Evolutionary conservation across 2,797 vertebrate species (phyloP), one percentile per base, ranked within the genome.

Genomic region (Pseudopleuronectes americanus): DNA sequence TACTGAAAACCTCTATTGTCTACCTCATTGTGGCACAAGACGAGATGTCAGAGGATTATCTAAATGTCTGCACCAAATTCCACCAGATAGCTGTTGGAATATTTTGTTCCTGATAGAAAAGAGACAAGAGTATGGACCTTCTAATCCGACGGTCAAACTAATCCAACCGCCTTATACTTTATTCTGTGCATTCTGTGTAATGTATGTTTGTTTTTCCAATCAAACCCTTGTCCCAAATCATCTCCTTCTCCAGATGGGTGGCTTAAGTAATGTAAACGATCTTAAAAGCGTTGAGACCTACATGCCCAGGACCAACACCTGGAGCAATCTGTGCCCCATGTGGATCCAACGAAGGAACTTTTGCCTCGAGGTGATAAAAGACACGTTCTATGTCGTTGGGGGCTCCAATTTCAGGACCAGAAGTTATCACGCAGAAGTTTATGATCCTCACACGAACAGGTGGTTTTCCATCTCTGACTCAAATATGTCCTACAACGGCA

Each of bases 271-370:
- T 0, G 49, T 28, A 13, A 83, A 51, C 23, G 90, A 92, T 6
- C 91, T 96, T 2, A 60, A 59, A 23, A 96, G 77, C 0, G 93
- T 64, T 0, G 96, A 97, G 81, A 92, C 84, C 8, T 97, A 96
- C 82, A 92, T 91, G 75, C 95, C 95, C 0, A 0, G 7, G 0
- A 76, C 79, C 53, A 85, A 96, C 54, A 69, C 76, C 0, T 98
- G 97, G 96, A 81, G 54, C 0, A 2, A 10, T 0, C 65, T 95
- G 33, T 45, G 92, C 41, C 55, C 82, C n/a, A 97, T 97, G 96
- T 74, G 90, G 14, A 95, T 78, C 0, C 88, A 93, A 0, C 95
- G 96, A 59, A 97, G 96, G 82, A 96, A 96, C 89, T 98, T 97
- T n/a, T 96, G 96, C 66, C 94, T 96, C 0, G 96, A 87, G 49